Conservation (phyloP, 2,797 vertebrate species). For the Eleutherodactylus coqui region DNA sequence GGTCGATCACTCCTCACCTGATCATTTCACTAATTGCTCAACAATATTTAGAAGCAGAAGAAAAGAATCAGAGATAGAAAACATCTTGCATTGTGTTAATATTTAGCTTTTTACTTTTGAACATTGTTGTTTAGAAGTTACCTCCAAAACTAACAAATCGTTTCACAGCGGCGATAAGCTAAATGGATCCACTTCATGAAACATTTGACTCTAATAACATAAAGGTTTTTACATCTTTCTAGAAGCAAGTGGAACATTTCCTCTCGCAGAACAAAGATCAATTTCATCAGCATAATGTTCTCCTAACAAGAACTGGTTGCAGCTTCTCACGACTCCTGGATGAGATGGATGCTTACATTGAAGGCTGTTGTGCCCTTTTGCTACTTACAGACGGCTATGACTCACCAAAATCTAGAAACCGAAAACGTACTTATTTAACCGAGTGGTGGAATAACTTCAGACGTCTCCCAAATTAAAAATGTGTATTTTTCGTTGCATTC, state of each 20-base stretch:
- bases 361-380: neutral
- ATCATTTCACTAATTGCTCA: too few relatives aligned
- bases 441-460: neutral
- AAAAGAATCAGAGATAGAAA: too few relatives aligned
- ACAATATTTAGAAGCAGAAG: too few relatives aligned
- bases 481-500: neutral
- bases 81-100: too few relatives aligned
- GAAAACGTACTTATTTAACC: neutral
- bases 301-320: neutral
- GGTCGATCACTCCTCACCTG: too few relatives aligned
- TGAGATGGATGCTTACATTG: neutral
- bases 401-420: neutral
- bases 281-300: slow-evolving; percentile 18
- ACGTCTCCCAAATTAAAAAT: neutral
- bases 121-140: neutral
- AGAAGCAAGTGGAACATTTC: slow-evolving; percentile 21
- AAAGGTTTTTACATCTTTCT: slow-evolving; percentile 8
- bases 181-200: slow-evolving; percentile 1
- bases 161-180: neutral
- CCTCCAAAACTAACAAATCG: neutral
- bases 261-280: slow-evolving; percentile 11
- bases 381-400: neutral
- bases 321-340: neutral
- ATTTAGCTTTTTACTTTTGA: neutral
- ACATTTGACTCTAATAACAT: slow-evolving; percentile 14